A percentile compares a stretch with the other conserved stretches of the same genome.
Conservation (phyloP, 2,113 vertebrate genomes). For the Otocyon megalotis region DNA sequence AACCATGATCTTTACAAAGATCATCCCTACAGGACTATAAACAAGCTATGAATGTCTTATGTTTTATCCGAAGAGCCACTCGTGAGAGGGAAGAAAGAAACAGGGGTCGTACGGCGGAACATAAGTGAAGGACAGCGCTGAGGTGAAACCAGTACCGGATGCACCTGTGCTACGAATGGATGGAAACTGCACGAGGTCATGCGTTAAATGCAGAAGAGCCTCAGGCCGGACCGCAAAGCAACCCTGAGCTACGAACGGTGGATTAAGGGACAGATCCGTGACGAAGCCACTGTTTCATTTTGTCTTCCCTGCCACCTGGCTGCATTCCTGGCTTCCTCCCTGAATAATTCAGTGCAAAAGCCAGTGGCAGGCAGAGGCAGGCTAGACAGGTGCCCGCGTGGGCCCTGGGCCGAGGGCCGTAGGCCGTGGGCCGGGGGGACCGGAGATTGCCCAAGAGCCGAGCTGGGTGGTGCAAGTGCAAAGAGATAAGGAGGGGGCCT, state of each 20-base stretch:
- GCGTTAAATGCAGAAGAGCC: neutral
- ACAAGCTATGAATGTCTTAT: neutral
- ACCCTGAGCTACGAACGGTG: slow-evolving; percentile 7
- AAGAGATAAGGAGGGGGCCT: neutral
- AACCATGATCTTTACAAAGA: neutral
- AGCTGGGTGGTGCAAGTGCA: neutral
- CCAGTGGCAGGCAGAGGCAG: neutral
- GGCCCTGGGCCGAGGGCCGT: neutral
- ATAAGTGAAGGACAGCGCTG: neutral
- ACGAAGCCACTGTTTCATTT: neutral
- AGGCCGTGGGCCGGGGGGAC: neutral
- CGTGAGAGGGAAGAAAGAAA: neutral
- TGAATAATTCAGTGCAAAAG: neutral
- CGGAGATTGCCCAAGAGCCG: neutral
- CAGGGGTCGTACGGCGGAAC: neutral
- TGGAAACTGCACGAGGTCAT: neutral
- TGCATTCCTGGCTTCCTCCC: neutral
- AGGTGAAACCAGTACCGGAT: neutral
- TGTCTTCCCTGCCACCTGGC: neutral
- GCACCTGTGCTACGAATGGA: neutral
- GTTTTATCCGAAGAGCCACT: neutral
- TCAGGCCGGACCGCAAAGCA: neutral
- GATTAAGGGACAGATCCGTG: neutral
- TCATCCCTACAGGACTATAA: neutral
- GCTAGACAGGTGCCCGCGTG: neutral